Base-by-base conservation (phyloP, 2,797 vertebrate genomes). In the Eidolon dupreanum region DNA sequence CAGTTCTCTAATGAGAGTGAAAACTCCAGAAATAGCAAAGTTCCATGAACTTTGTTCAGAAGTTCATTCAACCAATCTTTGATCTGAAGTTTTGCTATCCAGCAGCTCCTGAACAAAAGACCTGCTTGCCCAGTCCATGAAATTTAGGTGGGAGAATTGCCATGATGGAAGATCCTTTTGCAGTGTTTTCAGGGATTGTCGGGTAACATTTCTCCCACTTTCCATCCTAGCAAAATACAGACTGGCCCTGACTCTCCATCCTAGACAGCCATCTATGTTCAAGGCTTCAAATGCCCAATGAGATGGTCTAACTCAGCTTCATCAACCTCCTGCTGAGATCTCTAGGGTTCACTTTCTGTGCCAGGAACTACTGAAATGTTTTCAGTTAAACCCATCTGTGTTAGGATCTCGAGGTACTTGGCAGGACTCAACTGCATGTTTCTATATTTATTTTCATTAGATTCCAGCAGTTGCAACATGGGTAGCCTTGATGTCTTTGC, bases 401-500 rank as follows among this genome's bases (percentile, higher is more conserved):
- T 63, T 92, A 41, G 43, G 75, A 41, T 59, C 75, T 81, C 13
- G 11, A 53, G 77, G 31, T 31, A 3, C 22, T 24, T n/a, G 59
- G 51, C 3, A 0, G 66, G 43, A 19, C 19, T 43, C 55, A 43
- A 82, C 28, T 36, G 49, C 12, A 4, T 31, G 38, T 26, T 51
- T 31, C 77, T 49, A 38, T 46, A 38, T 93, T 92, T 94, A 43
- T 94, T 97, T 96, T 88, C 53, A 82, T 59, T 71, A 49, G 65
- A 88, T 75, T 90, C 74, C 53, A 65, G 66, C 61, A 11, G 43
- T 85, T 85, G 71, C 6, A n/a, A 38, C 9, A 1, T 1, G 33
- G 31, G 73, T 38, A 16, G 31, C 12, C 12, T 61, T 78, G 38
- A 51, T 68, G 36, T 33, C 33, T 4, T 77, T 17, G 55, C n/a